A percentile compares a stretch with the other conserved stretches of the same genome.
Conservation (phyloP, 2,888 invertebrate species). For the Papilio protenor region DNA sequence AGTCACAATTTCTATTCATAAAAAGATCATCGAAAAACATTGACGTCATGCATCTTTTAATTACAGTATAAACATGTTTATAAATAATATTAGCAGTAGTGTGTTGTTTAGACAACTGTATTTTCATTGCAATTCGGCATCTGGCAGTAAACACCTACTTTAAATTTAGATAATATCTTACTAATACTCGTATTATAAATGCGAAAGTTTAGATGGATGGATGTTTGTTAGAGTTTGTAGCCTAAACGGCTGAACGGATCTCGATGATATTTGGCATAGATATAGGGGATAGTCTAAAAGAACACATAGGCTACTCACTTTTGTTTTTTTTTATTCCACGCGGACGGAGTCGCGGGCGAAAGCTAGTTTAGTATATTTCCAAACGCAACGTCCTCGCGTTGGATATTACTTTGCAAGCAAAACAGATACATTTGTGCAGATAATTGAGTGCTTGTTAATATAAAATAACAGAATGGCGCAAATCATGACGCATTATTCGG, state of each 20-base stretch:
- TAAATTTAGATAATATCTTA: background rate
- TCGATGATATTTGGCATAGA: too few species aligned
- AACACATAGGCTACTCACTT: too few species aligned
- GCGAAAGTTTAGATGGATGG: too few species aligned
- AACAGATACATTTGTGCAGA: conserved; percentile 3
- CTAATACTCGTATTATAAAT: too few species aligned
- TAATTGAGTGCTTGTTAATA: conserved; percentile 3
- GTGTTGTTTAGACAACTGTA: background rate
- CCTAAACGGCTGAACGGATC: too few species aligned
- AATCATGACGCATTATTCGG: background rate
- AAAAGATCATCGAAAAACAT: background rate
- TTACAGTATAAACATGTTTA: conserved; percentile 2
- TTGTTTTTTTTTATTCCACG: too few species aligned
- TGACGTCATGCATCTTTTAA: background rate
- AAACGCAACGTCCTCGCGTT: background rate
- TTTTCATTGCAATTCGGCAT: background rate
- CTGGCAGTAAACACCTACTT: background rate
- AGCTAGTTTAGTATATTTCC: background rate
- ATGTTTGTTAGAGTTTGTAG: too few species aligned
- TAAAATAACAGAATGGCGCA: conserved; percentile 2
- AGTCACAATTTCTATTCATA: background rate
- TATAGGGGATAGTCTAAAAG: too few species aligned
- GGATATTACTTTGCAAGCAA: background rate
- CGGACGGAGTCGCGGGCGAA: too few species aligned
- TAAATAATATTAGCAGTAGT: background rate